Evolutionary conservation across 2,113 vertebrate species (phyloP), one percentile per base, ranked within the genome.

Genomic region (Pantherophis guttatus): DNA sequence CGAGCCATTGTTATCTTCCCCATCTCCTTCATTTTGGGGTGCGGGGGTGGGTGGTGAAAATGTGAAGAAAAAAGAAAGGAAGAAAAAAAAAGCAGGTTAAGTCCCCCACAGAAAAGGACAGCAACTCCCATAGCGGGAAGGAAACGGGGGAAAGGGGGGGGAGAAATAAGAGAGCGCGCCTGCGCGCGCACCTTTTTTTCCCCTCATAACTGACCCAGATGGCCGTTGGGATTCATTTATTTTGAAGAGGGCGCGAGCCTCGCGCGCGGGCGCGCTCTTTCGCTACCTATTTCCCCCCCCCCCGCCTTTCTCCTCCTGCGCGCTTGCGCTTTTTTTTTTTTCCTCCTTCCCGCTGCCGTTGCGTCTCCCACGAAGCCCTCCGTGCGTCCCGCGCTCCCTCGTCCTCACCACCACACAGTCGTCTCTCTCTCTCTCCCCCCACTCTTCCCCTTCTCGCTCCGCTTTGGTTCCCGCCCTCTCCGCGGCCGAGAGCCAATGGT

Each of bases 401-500:
- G 8, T 6, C 4, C 17, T 23, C n/a, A 8, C 8, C 50, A 3
- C 6, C 92, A 0, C 13, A 17, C 11, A 0, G 23, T 8, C 50
- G 5, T 19, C 50, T 53, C 15, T 21, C 19, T 12, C 3, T 11
- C 50, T 48, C 9, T 44, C 59, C 33, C 33, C 48, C n/a, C 13
- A 54, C 21, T 48, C 50, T 48, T 48, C 4, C 5, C 1, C 12
- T 7, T 7, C 26, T 23, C 57, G 48, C 44, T 19, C 44, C 19
- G 2, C 24, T 48, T 48, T 59, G 5, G 24, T 39, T 24, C 13
- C 13, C 62, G 0, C 50, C 10, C 5, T 2, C 21, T 33, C 29
- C 24, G 8, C 95, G 91, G n/a, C 23, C 1, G 1, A 52, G 17
- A 3, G 13, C 96, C 93, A 96, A 95, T 95, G 13, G 93, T 1